A percentile compares a stretch with the other conserved stretches of the same genome.
These are phyloP conservation scores for Dinocampus coccinellae DNA, from an alignment of 2,888 invertebrate species.

Conservation along the genomic window DNA sequence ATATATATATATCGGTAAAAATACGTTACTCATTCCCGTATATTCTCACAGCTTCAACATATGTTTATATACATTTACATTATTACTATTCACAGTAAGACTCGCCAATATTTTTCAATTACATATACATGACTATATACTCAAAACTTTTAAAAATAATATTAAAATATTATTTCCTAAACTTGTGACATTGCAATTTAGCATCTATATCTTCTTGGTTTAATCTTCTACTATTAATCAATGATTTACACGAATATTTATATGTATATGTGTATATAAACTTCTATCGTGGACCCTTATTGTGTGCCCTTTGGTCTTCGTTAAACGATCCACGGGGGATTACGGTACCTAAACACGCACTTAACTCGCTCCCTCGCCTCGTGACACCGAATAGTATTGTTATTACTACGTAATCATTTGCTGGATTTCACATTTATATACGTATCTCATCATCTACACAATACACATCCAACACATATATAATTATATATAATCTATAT, in stretches of 20 bases:
- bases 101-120: not conserved
- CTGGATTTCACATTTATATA: slow-evolving; percentile 19
- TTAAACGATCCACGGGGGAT: slow-evolving; percentile 52
- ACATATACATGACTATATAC: not conserved
- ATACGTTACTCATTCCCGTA: not conserved
- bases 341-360: slow-evolving; percentile 57
- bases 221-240: not conserved
- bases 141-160: too few species aligned
- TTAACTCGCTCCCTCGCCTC: slow-evolving; percentile 51
- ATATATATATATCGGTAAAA: too few species aligned
- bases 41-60: not conserved
- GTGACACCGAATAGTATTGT: slow-evolving; percentile 47
- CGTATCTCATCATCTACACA: not conserved
- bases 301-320: slow-evolving; percentile 49
- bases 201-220: not conserved
- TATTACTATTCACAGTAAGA: not conserved
- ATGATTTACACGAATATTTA: not conserved
- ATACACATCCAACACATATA: too few species aligned
- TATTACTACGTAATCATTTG: slow-evolving; percentile 51
- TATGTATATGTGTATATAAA: not conserved
- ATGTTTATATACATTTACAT: not conserved
- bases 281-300: not conserved
- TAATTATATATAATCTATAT: too few species aligned
- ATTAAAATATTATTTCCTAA: too few species aligned
- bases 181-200: too few species aligned